Conservation (phyloP, 2,113 vertebrate species). For the Strigops habroptila region DNA sequence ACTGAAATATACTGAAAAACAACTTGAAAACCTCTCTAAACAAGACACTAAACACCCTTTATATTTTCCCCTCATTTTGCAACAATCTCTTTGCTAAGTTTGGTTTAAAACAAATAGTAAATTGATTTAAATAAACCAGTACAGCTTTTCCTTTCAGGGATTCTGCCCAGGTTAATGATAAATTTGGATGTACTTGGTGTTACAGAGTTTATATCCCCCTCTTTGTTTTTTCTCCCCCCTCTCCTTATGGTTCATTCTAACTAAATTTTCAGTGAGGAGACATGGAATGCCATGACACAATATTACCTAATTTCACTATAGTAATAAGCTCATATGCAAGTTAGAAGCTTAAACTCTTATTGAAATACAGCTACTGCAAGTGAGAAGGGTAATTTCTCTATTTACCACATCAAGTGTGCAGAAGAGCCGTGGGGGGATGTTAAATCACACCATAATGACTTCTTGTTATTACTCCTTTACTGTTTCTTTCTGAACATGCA, state of each 20-base stretch:
- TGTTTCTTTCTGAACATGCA: not conserved
- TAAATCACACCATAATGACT: not conserved
- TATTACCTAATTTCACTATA: not conserved
- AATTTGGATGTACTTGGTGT: not conserved
- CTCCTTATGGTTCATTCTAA: not conserved
- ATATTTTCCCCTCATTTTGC: not conserved
- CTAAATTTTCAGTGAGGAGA: not conserved
- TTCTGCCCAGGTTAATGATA: not conserved
- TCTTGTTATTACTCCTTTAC: not conserved
- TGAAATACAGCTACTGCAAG: not conserved
- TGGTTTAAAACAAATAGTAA: not conserved
- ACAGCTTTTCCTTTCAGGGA: not conserved
- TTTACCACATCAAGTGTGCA: not conserved
- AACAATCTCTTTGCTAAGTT: not conserved
- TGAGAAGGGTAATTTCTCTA: not conserved
- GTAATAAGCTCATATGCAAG: not conserved
- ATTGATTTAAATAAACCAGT: not conserved
- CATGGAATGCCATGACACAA: not conserved
- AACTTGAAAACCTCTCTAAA: not conserved
- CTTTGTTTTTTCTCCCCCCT: not conserved
- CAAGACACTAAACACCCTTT: fast-evolving
- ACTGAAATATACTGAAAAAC: not conserved
- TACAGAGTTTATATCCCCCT: not conserved
- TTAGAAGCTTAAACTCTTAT: not conserved
- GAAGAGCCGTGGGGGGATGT: not conserved